Evolutionary conservation across 2,888 invertebrate genomes (phyloP), one percentile per base, ranked within the genome.

Genomic region (Beris morrisii): DNA sequence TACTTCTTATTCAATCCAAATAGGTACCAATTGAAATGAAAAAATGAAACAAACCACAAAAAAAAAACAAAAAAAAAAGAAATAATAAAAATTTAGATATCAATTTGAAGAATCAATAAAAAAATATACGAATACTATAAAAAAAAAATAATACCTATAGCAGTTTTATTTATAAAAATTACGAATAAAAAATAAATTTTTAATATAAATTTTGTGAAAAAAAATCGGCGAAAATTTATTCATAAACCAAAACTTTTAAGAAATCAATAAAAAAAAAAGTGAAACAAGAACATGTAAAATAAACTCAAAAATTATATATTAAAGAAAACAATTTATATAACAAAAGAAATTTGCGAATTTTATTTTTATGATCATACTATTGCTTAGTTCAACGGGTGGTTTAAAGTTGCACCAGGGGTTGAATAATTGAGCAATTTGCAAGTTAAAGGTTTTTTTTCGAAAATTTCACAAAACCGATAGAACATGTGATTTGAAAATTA

Each of bases 281-380:
- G 38, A 38, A 38, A 38, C 38, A 5, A 38, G 22, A 61, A 52
- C 52, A 22, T 61, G 61, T 61, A 61, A 61, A 61, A 50, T 61
- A 61, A 59, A 59, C 52, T 61, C 61, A 61, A 61, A 43, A 61
- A 61, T 61, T 61, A 61, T 61, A 61, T 50, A 61, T 61, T 61
- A 61, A 61, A 61, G 52, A 61, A 61, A 61, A 53, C 13, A 61
- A 61, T 61, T 61, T 61, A 61, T 61, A 61, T 61, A 61, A 61
- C 61, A 61, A 61, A 61, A 30, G 13, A 61, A 32, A 30, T 45
- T 11, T 43, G 58, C 13, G 5, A 48, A 13, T 59, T 59, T 59
- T 13, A 38, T 38, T 38, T 7, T 22, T 22, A 1, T 22, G 3
- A 3, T 22, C 1, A 22, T 22, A 22, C 22, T 22, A 3, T 1